Conservation (phyloP, 2,888 invertebrate genomes). For the Chrysomela aeneicollis region DNA sequence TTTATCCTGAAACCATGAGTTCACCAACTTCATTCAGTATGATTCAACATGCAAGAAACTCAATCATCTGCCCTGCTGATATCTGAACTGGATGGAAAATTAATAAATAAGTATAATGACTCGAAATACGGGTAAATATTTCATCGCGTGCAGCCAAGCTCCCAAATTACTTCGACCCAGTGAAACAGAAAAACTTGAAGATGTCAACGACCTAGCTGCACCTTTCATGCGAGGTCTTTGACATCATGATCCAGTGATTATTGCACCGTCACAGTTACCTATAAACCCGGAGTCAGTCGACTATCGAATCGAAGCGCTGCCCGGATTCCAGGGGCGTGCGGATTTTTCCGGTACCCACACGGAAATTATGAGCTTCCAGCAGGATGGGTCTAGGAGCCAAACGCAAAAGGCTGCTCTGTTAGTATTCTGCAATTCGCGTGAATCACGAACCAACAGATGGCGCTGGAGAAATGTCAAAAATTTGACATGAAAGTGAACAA, state of each 20-base stretch:
- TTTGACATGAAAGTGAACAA: no score
- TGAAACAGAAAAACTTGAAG: constrained; percentile 6
- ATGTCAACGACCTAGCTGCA: constrained; percentile 54
- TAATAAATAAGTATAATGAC: not conserved
- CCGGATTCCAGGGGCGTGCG: constrained; percentile 6
- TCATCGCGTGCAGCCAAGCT: not conserved
- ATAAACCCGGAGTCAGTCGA: constrained; percentile 38
- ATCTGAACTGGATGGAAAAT: not conserved
- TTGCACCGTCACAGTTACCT: constrained; percentile 51
- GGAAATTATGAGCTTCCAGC: no score
- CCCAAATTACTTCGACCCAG: constrained; percentile 3
- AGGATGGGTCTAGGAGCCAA: no score
- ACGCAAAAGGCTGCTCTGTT: no score
- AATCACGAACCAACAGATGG: no score
- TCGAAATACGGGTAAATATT: not conserved
- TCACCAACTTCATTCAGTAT: no score
- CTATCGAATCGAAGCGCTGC: constrained; percentile 10
- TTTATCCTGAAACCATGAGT: no score
- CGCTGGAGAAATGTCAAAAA: no score
- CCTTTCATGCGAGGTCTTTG: constrained; percentile 51
- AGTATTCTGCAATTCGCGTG: no score
- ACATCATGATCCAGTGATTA: constrained; percentile 51
- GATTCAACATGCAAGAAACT: no score
- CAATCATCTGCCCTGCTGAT: no score
- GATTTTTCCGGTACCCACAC: no score